phyloP scores from a whole-genome alignment of 1,140 invertebrate genomes.

The Solenopsis invicta region DNA sequence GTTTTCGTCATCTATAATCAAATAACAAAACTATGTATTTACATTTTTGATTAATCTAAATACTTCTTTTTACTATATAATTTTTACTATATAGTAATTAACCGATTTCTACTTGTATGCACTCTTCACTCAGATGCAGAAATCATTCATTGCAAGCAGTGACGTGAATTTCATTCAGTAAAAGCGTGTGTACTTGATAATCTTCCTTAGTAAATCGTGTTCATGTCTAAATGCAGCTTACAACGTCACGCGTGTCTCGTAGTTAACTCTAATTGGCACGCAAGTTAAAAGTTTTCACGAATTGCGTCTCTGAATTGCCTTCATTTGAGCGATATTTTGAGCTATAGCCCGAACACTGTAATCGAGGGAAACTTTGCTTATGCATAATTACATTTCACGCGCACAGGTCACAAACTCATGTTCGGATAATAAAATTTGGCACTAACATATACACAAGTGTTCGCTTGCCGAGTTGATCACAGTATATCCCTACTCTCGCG shows the following conservation, averaged over 20 bases:
- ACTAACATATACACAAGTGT: background rate
- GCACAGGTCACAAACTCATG: background rate
- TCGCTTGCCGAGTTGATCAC: background rate
- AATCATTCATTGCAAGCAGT: background rate
- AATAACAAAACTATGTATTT: background rate
- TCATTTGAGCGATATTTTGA: slow-evolving; percentile 53
- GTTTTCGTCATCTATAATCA: background rate
- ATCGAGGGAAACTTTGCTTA: slow-evolving; percentile 41
- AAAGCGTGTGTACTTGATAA: slow-evolving; percentile 16
- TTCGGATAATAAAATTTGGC: slow-evolving; percentile 33
- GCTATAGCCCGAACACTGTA: slow-evolving; percentile 10
- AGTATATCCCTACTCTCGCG: background rate
- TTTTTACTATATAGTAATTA: slow-evolving; percentile 10
- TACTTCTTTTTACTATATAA: background rate
- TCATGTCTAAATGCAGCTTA: slow-evolving; percentile 25
- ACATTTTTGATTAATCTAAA: background rate
- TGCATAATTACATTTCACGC: slow-evolving; percentile 34
- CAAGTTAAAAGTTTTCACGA: slow-evolving; percentile 36
- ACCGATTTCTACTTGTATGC: background rate
- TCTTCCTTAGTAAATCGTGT: background rate
- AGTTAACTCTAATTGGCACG: slow-evolving; percentile 58
- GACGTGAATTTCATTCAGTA: background rate
- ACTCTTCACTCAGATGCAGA: background rate
- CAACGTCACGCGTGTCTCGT: background rate
- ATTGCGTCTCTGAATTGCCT: slow-evolving; percentile 38